Evolutionary conservation across 2,113 vertebrate genomes (phyloP), one percentile per base, ranked within the genome.

Genomic region (Vidua chalybeata): DNA sequence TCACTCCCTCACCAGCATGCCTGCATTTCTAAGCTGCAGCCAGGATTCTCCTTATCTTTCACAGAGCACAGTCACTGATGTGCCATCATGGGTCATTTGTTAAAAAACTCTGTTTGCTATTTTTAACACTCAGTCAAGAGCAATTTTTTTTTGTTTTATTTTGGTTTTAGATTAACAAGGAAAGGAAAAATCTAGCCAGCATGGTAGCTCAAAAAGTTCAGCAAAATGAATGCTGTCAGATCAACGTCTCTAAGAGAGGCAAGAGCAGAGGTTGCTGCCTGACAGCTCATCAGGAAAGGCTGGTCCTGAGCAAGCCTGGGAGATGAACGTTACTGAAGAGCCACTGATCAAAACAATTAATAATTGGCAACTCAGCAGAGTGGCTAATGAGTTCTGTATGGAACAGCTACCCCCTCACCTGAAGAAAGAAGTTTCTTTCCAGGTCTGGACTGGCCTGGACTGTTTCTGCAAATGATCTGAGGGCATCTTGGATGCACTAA

Each of bases 31-130:
- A 89, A 78, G 31, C 84, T 84, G 86, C 77, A 91, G 95, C 94
- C 96, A 94, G 89, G 52, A 87, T 89, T 92, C 76, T 92, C 93
- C 89, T 97, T 93, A 93, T 94, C 93, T 96, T 89, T 52, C 52
- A 21, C 45, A 61, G 73, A 71, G 76, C 91, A 84, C 61, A 75
- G 63, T 31, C 86, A 72, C 84, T 64, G 76, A 75, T 89, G 94
- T 89, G 89, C 61, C 77, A 78, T 91, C 87, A 69, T 0, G 62
- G 90, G 90, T 95, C 92, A 93, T 64, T 75, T 84, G 86, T 89
- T 87, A 87, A 77, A 96, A 90, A 87, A n/a, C 43, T 51, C 68
- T 10, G 26, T 63, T 86, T 77, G 77, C 89, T 96, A 87, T 96
- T 95, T 95, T 91, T 94, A 83, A 78, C 52, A 28, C 23, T 27